phyloP scores from a whole-genome alignment of 2,888 invertebrate species.

The Drosophila limbata region DNA sequence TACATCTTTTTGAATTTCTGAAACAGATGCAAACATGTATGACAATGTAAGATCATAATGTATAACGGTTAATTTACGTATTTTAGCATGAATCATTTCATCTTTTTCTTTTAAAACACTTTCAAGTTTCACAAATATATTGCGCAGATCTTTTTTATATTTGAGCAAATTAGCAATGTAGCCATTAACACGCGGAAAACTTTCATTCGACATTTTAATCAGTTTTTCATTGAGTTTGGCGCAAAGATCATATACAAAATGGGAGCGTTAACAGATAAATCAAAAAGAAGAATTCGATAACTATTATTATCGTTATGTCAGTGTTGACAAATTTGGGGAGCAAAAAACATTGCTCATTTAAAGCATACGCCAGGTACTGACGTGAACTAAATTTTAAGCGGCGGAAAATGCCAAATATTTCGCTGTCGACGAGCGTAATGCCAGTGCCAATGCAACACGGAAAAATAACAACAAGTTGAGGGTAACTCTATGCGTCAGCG shows the following conservation, averaged over 20 bases:
- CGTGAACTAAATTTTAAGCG: too few relatives aligned
- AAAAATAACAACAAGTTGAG: too few relatives aligned
- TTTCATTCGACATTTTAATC: slow-evolving; percentile 12
- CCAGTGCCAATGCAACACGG: too few relatives aligned
- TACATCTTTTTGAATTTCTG: slow-evolving; percentile 10
- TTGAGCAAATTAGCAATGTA: slow-evolving; percentile 9
- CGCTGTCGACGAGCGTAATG: too few relatives aligned
- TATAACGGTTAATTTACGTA: slow-evolving; percentile 25
- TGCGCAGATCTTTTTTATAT: slow-evolving; percentile 4
- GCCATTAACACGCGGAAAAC: neutral
- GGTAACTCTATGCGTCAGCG: too few relatives aligned
- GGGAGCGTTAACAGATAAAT: neutral
- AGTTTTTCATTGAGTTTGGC: slow-evolving; percentile 13
- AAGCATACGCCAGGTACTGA: too few relatives aligned
- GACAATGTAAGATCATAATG: neutral
- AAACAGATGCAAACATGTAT: neutral
- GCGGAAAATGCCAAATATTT: too few relatives aligned
- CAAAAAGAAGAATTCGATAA: too few relatives aligned
- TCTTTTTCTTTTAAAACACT: neutral
- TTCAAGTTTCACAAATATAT: slow-evolving; percentile 16
- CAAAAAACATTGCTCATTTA: too few relatives aligned
- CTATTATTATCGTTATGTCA: too few relatives aligned
- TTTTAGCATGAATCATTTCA: neutral
- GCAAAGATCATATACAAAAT: neutral
- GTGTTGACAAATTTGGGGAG: too few relatives aligned